phyloP scores from a whole-genome alignment of 2,797 vertebrate species.

The Neosilurus hyrtlii region DNA sequence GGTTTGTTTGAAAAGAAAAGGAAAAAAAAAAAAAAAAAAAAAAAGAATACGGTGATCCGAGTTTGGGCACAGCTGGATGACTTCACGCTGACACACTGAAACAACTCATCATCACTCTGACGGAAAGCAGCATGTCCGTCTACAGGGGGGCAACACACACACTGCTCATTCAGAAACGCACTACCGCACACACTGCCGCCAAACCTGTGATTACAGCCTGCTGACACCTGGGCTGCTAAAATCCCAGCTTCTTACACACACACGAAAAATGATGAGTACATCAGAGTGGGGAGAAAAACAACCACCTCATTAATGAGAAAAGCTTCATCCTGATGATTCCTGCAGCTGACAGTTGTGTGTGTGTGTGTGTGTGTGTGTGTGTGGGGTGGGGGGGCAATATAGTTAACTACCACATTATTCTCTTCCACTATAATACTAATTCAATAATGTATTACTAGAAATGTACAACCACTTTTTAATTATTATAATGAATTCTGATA shows the following conservation, averaged over 20 bases:
- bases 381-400: background rate
- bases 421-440: background rate
- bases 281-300: background rate
- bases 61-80: slow-evolving; percentile 49
- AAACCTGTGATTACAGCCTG: slow-evolving; percentile 70
- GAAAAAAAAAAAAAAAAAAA: too few relatives aligned
- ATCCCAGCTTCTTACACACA: slow-evolving; percentile 37
- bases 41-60: slow-evolving; percentile 13
- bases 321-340: background rate
- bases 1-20: background rate
- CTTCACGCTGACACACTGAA: slow-evolving; percentile 68
- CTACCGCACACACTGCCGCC: slow-evolving; percentile 6
- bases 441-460: background rate
- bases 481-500: background rate
- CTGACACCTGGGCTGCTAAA: slow-evolving; percentile 70
- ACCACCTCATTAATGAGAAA: background rate
- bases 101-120: slow-evolving; percentile 72
- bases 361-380: background rate
- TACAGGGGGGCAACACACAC: slow-evolving; percentile 22
- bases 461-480: too few relatives aligned
- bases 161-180: slow-evolving; percentile 13
- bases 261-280: background rate
- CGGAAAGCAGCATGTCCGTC: slow-evolving; percentile 63
- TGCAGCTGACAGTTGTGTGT: slow-evolving; percentile 6
- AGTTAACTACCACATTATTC: background rate